Evolutionary conservation across 2,113 vertebrate genomes (phyloP).

Genomic region (Gymnogyps californianus): DNA sequence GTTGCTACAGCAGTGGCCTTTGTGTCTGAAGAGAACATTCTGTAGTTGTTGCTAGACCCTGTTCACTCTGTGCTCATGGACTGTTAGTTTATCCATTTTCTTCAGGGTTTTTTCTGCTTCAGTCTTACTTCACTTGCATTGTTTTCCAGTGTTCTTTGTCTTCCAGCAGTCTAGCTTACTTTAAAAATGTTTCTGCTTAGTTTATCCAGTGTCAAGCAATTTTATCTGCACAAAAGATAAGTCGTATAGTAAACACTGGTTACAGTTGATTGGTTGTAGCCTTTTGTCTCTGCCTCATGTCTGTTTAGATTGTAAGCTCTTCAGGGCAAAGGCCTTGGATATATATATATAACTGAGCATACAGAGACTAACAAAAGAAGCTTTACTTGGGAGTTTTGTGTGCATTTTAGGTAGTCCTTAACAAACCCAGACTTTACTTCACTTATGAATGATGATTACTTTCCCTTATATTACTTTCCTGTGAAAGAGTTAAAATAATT

Average conservation of each 20-base stretch:
- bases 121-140: not conserved
- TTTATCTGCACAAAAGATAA: not conserved
- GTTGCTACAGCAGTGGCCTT: not conserved
- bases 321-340: not conserved
- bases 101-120: not conserved
- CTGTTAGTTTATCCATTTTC: not conserved
- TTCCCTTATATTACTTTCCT: not conserved
- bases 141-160: not conserved
- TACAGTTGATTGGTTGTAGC: not conserved
- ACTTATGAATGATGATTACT: not conserved
- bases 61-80: not conserved
- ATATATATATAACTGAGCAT: not conserved
- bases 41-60: not conserved
- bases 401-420: not conserved
- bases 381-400: not conserved
- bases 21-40: not conserved
- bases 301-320: not conserved
- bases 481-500: not conserved
- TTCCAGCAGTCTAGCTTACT: not conserved
- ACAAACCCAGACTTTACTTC: not conserved
- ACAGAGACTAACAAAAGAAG: not conserved
- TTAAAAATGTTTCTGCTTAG: not conserved
- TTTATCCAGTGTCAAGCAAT: not conserved
- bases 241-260: not conserved
- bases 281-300: not conserved